Conservation (phyloP, 1,140 invertebrate genomes). For the Bacillus rossius region DNA sequence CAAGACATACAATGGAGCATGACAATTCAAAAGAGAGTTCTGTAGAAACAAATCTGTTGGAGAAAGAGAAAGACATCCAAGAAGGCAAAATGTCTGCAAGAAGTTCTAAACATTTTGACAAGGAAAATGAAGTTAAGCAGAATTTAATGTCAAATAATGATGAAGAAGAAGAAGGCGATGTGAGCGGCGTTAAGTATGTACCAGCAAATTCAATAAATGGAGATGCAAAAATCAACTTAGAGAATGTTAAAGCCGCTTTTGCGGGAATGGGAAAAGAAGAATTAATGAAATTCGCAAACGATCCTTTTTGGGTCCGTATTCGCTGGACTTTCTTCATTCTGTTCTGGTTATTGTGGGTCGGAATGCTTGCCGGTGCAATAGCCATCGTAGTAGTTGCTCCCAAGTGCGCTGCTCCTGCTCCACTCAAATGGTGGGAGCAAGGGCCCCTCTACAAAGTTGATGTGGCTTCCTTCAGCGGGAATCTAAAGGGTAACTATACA, state of each 20-base stretch:
- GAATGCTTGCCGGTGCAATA: conserved; percentile 79
- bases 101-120: too few relatives aligned
- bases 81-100: too few relatives aligned
- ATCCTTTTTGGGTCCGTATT: conserved; percentile 85
- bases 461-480: conserved; percentile 47
- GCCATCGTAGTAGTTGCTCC: conserved; percentile 78
- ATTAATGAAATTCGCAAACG: conserved; percentile 85
- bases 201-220: conserved; percentile 68
- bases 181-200: conserved; percentile 56
- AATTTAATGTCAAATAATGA: background rate
- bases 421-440: conserved; percentile 61
- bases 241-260: conserved; percentile 53
- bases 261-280: conserved; percentile 87
- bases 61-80: too few relatives aligned
- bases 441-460: conserved; percentile 56
- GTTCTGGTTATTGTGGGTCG: conserved; percentile 83
- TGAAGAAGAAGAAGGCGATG: background rate
- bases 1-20: too few relatives aligned
- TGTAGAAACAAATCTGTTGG: too few relatives aligned
- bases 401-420: conserved; percentile 65
- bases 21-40: too few relatives aligned
- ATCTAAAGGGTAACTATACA: conserved; percentile 47
- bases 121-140: too few relatives aligned
- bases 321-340: conserved; percentile 78
- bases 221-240: conserved; percentile 81